Percentiles rank a stretch among this genome's conserved stretches.
These are phyloP conservation scores for Brachyhypopomus occidentalis DNA, from an alignment of 2,113 vertebrate genomes.

Conservation along the genomic window DNA sequence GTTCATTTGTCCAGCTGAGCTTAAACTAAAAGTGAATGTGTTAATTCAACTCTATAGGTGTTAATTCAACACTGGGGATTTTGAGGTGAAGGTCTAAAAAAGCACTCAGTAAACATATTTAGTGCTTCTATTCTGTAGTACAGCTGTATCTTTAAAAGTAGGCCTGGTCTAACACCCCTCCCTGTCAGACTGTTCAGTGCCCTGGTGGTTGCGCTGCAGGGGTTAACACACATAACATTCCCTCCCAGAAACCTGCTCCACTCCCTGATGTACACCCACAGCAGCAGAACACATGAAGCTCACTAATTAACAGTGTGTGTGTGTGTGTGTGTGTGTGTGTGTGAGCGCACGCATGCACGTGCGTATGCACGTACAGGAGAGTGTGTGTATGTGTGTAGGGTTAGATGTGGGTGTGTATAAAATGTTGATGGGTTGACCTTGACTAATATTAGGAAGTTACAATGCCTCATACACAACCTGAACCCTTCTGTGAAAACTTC, in stretches of 20 bases:
- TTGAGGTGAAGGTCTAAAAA: too few species aligned
- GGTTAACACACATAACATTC: slow-evolving; percentile 37
- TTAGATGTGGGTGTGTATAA: not conserved
- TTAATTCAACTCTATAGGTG: too few species aligned
- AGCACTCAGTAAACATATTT: too few species aligned
- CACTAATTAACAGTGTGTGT: not conserved
- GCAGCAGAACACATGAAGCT: not conserved
- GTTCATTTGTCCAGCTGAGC: too few species aligned
- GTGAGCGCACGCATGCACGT: not conserved
- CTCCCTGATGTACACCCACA: slow-evolving; percentile 25
- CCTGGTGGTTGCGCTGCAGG: slow-evolving; percentile 22
- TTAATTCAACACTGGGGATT: too few species aligned
- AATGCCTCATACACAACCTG: not conserved
- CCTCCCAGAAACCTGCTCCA: slow-evolving; percentile 36
- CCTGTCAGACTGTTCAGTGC: not conserved
- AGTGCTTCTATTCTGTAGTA: slow-evolving; percentile 54
- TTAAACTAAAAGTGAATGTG: too few species aligned
- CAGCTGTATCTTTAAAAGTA: slow-evolving; percentile 27
- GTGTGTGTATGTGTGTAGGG: not conserved
- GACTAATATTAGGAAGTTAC: not conserved
- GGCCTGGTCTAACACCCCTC: not conserved
- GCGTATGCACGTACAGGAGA: not conserved
- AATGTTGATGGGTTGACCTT: slow-evolving; percentile 3
- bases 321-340: not conserved
- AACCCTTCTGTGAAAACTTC: not conserved